Percentiles rank a stretch among this genome's conserved stretches.
Conservation (phyloP, 2,797 vertebrate genomes). For the Anguilla anguilla region DNA sequence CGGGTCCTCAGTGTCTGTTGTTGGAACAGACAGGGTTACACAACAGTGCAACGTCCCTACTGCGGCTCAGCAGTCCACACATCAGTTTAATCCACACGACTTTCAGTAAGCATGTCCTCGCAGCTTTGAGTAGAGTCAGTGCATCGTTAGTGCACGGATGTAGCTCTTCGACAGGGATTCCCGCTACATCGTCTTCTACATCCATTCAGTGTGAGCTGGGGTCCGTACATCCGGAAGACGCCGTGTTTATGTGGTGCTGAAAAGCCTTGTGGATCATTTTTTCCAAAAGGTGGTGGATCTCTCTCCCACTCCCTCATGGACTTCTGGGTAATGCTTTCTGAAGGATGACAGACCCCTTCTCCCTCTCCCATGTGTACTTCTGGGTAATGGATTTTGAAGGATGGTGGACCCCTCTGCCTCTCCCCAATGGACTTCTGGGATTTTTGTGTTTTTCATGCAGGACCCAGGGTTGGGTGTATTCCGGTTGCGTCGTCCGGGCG, state of each 20-base stretch:
- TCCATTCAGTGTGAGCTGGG: background rate
- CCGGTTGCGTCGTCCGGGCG: background rate
- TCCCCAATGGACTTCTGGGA: background rate
- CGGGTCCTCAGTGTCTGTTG: background rate
- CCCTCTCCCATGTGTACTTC: background rate
- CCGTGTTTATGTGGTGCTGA: background rate
- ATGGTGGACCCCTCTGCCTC: background rate
- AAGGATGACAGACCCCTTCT: background rate
- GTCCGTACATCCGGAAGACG: background rate
- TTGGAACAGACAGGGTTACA: background rate
- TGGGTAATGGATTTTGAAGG: background rate
- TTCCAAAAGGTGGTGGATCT: background rate
- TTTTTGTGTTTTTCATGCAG: conserved; percentile 12
- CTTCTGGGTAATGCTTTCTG: conserved; percentile 13
- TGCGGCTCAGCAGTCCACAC: background rate
- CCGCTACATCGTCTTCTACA: background rate
- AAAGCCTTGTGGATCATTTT: background rate
- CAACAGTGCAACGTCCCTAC: background rate
- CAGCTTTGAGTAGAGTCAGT: conserved; percentile 53
- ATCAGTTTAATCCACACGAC: background rate
- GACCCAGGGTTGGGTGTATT: conserved; percentile 1
- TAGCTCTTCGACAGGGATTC: background rate
- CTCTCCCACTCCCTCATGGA: background rate
- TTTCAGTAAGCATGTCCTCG: background rate
- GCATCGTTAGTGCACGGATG: conserved; percentile 41